Evolutionary conservation across 2,797 vertebrate species (phyloP), one percentile per base, ranked within the genome.

Genomic region (Acridotheres tristis): DNA sequence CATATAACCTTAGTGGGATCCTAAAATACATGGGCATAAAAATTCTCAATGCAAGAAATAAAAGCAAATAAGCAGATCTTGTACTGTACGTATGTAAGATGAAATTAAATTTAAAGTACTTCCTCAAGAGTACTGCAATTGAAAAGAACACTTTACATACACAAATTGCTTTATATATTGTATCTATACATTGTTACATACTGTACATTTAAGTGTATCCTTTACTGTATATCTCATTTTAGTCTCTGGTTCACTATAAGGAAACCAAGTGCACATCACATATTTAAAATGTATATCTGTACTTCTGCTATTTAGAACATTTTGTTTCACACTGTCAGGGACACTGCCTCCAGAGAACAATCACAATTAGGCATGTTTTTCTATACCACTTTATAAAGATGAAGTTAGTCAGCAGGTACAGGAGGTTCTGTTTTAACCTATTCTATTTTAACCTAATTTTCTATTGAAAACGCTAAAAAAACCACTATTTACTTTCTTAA

Each of bases 151-250:
- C 7, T 59, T 80, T 11, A 26, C 7, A 38, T 42, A 15, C 7
- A 10, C 21, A 23, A 55, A n/a, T 43, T 55, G 7, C 16, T 43
- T 30, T 53, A 53, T 30, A 30, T 17, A 18, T 30, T 69, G 1
- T n/a, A 34, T 51, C 17, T 74, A 29, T 59, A 23, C 4, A 43
- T 45, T 59, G 40, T 5, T 16, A 22, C 0, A 1, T 30, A 40
- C 6, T 20, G 2, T 40, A 43, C 3, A 10, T 34, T n/a, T 62
- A 38, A 4, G 1, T 20, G 1, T 15, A 8, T 67, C 20, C 67
- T 85, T 74, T 77, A 13, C 8, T 36, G 9, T 16, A 2, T 15
- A 36, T 71, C 76, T 77, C 4, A 63, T 63, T 57, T 48, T 27
- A 32, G 15, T 59, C 2, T 20, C 32, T 42, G 5, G 6, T 42